Evolutionary conservation across 2,888 invertebrate species (phyloP), one percentile per base, ranked within the genome.

Genomic region (Pammene fasciana): DNA sequence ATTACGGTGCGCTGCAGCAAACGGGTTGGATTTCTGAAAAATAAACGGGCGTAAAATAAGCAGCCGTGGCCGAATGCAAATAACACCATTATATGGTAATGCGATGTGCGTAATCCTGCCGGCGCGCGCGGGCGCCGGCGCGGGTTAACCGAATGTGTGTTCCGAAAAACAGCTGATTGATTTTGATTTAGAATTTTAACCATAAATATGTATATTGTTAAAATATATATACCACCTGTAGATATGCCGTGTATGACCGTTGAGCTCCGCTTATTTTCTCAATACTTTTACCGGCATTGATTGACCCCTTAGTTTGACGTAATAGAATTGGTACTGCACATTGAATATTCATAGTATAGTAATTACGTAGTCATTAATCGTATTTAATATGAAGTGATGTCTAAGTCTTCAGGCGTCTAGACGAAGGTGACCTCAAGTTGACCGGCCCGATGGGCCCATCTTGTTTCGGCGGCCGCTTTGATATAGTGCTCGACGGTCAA

Each of bases 51-150:
- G 86, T 86, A 85, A 87, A 89, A 87, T 86, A 86, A 86, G 81
- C 84, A 82, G 77, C 82, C 78, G 82, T 79, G 83, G 81, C 74
- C 83, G 82, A 88, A 92, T 90, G 89, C 87, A 88, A 91, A 90
- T 89, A 89, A 83, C 87, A 81, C 89, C 82, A 90, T 92, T 90
- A 89, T 90, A 92, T 90, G 90, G 80, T 89, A 90, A 92, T 90
- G 80, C 79, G 80, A 84, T 80, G 84, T 87, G 89, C 86, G 90
- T 90, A 89, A 87, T 87, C 83, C 85, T 76, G 83, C 82, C 83
- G 85, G 84, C 82, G 78, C 10, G 66, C 59, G 57, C 56, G 56
- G 79, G 80, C 84, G 79, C 81, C 82, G 82, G 82, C 79, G 78
- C 77, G 78, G 78, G 79, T 79, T 82, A 81, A 80, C 82, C 79